Conservation (phyloP, 1,140 invertebrate species). For the Zaprionus africanus region DNA sequence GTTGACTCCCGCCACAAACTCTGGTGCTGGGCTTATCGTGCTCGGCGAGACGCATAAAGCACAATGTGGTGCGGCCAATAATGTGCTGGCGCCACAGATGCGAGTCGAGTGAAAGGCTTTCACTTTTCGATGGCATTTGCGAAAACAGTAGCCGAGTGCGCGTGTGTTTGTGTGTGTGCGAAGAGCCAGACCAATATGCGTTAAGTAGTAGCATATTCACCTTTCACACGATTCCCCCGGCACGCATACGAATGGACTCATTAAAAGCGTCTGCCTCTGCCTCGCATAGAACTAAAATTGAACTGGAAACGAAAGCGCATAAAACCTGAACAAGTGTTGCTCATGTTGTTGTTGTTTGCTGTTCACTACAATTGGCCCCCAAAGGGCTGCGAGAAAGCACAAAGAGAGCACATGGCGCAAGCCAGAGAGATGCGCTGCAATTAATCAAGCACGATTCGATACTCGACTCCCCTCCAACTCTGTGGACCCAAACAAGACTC, state of each 20-base stretch:
- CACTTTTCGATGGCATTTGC: conserved; percentile 56
- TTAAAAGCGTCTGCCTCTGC: conserved; percentile 46
- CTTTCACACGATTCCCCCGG: conserved; percentile 61
- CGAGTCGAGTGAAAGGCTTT: conserved; percentile 55
- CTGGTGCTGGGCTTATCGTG: conserved; percentile 7
- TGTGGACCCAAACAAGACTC: not conserved
- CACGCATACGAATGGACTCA: conserved; percentile 72
- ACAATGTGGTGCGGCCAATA: conserved; percentile 54
- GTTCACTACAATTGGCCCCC: not conserved
- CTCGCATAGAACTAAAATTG: conserved; percentile 21
- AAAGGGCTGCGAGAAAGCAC: conserved; percentile 1
- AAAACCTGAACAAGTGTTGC: conserved; percentile 11
- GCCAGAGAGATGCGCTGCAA: conserved; percentile 52
- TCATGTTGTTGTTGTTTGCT: not conserved
- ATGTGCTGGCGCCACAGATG: conserved; percentile 62
- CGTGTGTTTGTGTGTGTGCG: not conserved
- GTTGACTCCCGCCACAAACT: conserved; percentile 6
- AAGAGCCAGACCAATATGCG: conserved; percentile 20
- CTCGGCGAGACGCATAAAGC: conserved; percentile 61
- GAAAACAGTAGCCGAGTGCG: conserved; percentile 59
- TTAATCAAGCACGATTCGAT: conserved; percentile 69
- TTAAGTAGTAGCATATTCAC: conserved; percentile 61
- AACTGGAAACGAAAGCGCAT: conserved; percentile 60
- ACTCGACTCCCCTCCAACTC: conserved; percentile 8
- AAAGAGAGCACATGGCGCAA: conserved; percentile 7